phyloP scores from a whole-genome alignment of 2,797 vertebrate species.

The Notamacropus eugenii region DNA sequence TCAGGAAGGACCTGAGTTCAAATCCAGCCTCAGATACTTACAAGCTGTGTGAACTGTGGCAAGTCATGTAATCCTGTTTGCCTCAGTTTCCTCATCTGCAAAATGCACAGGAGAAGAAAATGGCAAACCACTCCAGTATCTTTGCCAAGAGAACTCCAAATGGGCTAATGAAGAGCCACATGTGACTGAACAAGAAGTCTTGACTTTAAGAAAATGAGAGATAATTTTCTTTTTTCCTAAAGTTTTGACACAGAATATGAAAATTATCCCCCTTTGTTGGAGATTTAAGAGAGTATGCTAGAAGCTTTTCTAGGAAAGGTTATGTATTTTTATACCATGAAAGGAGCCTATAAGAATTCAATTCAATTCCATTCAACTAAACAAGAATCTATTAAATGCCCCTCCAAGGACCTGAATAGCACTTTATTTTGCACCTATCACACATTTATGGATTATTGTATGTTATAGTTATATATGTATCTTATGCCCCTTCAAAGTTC shows the following conservation, averaged over 20 bases:
- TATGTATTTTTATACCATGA: not conserved
- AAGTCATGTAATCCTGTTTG: not conserved
- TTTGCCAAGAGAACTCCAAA: not conserved
- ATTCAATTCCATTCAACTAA: not conserved
- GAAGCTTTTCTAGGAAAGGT: not conserved
- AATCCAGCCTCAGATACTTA: not conserved
- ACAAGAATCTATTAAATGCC: not conserved
- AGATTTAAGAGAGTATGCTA: not conserved
- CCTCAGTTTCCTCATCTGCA: not conserved
- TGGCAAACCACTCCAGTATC: not conserved
- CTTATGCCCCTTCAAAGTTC: not conserved
- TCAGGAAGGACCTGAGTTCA: not conserved
- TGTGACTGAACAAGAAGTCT: not conserved
- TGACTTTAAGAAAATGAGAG: not conserved
- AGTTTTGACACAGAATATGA: not conserved
- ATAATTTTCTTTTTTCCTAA: not conserved
- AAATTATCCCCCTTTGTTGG: not conserved
- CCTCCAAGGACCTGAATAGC: not conserved
- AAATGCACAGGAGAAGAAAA: not conserved
- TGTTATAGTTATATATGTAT: not conserved
- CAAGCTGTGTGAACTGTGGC: not conserved
- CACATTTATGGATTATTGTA: not conserved
- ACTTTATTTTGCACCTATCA: not conserved
- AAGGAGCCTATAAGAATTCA: not conserved
- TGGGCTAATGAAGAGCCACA: not conserved